phyloP scores from a whole-genome alignment of 2,888 invertebrate genomes.

The Lasioglossum villosulum region DNA sequence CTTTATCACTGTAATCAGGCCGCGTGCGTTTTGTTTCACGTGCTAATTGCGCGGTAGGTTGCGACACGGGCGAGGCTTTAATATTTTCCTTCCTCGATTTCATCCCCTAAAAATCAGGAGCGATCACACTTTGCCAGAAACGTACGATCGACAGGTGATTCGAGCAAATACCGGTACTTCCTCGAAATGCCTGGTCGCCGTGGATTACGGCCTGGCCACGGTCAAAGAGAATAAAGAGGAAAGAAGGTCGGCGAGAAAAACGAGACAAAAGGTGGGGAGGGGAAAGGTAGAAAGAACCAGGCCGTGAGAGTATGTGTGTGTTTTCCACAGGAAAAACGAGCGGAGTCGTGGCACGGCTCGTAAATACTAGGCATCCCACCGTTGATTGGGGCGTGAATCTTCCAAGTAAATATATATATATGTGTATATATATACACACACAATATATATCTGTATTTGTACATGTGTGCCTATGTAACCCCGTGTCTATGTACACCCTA shows the following conservation, averaged over 20 bases:
- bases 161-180: conserved; percentile 61
- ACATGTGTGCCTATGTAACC: conserved; percentile 22
- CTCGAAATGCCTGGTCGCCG: conserved; percentile 58
- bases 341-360: conserved; percentile 79
- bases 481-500: conserved; percentile 38
- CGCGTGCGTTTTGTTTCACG: not conserved
- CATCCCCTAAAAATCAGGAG: conserved; percentile 61
- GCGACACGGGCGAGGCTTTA: not conserved
- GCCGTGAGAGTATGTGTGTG: conserved; percentile 47
- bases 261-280: conserved; percentile 12
- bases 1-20: conserved; percentile 7
- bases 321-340: conserved; percentile 75
- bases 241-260: conserved; percentile 17
- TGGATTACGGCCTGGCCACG: conserved; percentile 56
- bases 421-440: conserved; percentile 41
- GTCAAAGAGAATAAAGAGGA: conserved; percentile 14
- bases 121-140: conserved; percentile 56
- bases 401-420: conserved; percentile 64
- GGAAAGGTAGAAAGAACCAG: conserved; percentile 33
- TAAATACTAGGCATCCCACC: conserved; percentile 81
- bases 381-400: conserved; percentile 83
- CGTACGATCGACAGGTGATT: conserved; percentile 71
- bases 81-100: not conserved
- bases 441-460: conserved; percentile 45
- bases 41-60: not conserved